These are phyloP conservation scores for Clavelina lepadiformis DNA, from an alignment of 23 tunicate species.

Conservation along the genomic window DNA sequence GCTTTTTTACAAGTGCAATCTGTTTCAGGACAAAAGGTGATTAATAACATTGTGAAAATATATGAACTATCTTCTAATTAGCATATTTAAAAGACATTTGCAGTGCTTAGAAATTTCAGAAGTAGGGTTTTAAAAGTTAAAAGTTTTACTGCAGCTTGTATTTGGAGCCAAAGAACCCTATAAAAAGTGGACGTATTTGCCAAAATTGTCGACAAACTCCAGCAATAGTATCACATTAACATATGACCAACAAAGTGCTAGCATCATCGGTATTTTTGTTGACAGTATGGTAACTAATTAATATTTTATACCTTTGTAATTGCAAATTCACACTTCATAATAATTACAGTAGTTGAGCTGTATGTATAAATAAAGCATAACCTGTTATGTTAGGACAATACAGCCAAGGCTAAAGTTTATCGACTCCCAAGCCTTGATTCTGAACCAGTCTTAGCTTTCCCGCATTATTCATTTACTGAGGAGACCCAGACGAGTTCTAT, in stretches of 20 bases:
- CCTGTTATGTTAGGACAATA: too few species aligned
- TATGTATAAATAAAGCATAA: too few species aligned
- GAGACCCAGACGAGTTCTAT: neutral
- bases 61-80: too few species aligned
- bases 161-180: neutral
- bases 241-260: neutral
- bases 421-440: neutral
- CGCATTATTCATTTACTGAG: too few species aligned
- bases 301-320: neutral
- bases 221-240: neutral
- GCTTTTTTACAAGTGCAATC: too few species aligned
- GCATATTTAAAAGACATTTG: too few species aligned
- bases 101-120: too few species aligned
- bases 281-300: neutral
- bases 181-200: neutral
- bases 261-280: neutral
- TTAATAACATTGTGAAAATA: too few species aligned
- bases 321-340: neutral
- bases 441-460: too few species aligned
- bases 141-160: neutral
- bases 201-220: neutral
- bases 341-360: neutral
- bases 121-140: neutral
- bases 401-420: neutral
- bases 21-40: too few species aligned